A percentile compares a stretch with the other conserved stretches of the same genome.
Conservation (phyloP, 1,140 invertebrate genomes). For the Drosophila eugracilis region DNA sequence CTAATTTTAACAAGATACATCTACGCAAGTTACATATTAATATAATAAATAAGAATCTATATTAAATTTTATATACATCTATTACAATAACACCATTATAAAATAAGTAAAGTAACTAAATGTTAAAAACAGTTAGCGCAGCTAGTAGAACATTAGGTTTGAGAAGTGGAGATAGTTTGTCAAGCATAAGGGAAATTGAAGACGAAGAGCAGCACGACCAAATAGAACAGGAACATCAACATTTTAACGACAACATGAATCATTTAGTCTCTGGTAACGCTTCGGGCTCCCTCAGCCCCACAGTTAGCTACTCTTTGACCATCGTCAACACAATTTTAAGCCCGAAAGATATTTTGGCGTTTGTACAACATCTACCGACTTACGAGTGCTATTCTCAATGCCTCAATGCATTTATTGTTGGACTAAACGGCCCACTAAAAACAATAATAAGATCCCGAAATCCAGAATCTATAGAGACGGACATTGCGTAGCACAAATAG, state of each 20-base stretch:
- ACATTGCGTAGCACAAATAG: too few relatives aligned
- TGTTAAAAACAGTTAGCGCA: neutral
- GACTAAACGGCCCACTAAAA: conserved; percentile 3
- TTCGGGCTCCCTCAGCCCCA: conserved; percentile 1
- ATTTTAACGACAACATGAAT: too few relatives aligned
- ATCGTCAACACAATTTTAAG: conserved; percentile 3
- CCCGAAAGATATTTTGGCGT: neutral
- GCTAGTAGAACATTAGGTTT: neutral
- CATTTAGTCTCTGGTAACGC: too few relatives aligned
- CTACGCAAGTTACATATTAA: too few relatives aligned
- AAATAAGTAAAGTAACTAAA: neutral
- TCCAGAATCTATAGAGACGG: neutral
- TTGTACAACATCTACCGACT: too few relatives aligned
- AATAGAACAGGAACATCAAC: neutral
- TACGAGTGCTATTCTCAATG: too few relatives aligned
- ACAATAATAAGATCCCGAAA: conserved; percentile 2
- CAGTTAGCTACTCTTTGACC: conserved; percentile 2
- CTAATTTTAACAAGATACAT: too few relatives aligned
- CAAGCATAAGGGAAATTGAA: neutral
- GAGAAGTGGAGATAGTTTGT: neutral
- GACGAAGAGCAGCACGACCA: conserved; percentile 3
- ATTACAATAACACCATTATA: neutral
- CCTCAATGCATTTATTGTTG: conserved; percentile 2
- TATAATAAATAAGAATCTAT: too few relatives aligned
- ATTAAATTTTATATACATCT: neutral